phyloP scores from a whole-genome alignment of 2,113 vertebrate species.

The Rhinoptilus africanus region DNA sequence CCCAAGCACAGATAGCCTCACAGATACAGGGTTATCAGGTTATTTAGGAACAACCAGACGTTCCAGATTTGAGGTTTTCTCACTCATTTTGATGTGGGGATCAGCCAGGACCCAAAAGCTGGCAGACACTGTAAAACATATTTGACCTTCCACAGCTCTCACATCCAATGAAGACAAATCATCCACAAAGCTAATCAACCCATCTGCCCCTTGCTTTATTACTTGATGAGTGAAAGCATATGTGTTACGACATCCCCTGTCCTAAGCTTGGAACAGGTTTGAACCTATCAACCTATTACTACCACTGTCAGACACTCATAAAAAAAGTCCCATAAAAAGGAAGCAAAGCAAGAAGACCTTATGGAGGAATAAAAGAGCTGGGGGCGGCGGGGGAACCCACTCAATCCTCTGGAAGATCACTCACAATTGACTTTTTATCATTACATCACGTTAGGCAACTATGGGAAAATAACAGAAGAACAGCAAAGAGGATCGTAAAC shows the following conservation, averaged over 20 bases:
- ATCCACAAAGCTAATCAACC: neutral
- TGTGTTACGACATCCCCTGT: neutral
- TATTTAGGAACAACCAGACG: neutral
- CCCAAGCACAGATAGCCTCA: neutral
- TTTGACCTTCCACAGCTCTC: neutral
- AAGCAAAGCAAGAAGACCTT: neutral
- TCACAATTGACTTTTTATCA: neutral
- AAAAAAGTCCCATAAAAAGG: neutral
- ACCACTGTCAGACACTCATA: neutral
- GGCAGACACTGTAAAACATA: neutral
- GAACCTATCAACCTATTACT: neutral
- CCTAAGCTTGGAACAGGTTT: neutral
- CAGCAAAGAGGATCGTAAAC: neutral
- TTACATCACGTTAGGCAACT: neutral
- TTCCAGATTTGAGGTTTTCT: neutral
- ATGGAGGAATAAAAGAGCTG: fast-evolving
- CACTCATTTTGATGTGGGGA: neutral
- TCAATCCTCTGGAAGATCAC: neutral
- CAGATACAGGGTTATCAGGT: neutral
- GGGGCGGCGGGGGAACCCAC: neutral
- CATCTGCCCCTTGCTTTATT: neutral
- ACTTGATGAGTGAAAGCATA: neutral
- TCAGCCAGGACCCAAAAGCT: neutral
- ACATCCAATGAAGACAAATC: neutral
- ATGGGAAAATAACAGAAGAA: neutral